A percentile compares a stretch with the other conserved stretches of the same genome.
These are phyloP conservation scores for Blomia tropicalis DNA, from an alignment of 2,888 invertebrate genomes.

Conservation along the genomic window DNA sequence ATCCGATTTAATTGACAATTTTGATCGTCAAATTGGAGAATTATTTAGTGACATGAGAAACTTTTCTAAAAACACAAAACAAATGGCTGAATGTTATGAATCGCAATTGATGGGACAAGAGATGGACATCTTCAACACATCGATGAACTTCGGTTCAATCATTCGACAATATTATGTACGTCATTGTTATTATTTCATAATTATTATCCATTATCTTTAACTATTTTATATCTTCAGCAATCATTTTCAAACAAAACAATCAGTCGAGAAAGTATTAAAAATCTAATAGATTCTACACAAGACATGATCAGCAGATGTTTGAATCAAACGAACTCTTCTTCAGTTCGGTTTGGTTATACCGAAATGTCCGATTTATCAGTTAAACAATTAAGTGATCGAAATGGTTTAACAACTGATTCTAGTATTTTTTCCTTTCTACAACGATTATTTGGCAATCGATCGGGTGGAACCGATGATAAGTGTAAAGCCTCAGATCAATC, in stretches of 20 bases:
- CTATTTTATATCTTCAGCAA: neutral
- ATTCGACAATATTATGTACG: neutral
- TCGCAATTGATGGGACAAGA: no score
- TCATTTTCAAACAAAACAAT: neutral
- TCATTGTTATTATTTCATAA: no score
- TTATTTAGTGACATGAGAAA: no score
- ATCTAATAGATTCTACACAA: constrained; percentile 2
- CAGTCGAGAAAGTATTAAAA: neutral
- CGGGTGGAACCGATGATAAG: neutral
- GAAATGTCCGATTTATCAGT: neutral
- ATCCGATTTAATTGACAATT: no score
- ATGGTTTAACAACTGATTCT: no score
- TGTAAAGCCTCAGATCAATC: neutral
- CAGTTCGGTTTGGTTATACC: neutral
- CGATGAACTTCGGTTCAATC: neutral
- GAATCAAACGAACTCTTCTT: neutral
- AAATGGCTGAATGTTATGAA: no score
- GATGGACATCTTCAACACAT: neutral
- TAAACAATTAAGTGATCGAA: neutral
- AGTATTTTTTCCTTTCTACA: no score
- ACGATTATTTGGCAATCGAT: neutral
- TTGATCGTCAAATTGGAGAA: no score
- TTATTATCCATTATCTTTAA: neutral
- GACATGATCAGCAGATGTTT: neutral
- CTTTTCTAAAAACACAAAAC: no score